A percentile compares a stretch with the other conserved stretches of the same genome.
Conservation (phyloP, 2,113 vertebrate species). For the Burhinus bistriatus region DNA sequence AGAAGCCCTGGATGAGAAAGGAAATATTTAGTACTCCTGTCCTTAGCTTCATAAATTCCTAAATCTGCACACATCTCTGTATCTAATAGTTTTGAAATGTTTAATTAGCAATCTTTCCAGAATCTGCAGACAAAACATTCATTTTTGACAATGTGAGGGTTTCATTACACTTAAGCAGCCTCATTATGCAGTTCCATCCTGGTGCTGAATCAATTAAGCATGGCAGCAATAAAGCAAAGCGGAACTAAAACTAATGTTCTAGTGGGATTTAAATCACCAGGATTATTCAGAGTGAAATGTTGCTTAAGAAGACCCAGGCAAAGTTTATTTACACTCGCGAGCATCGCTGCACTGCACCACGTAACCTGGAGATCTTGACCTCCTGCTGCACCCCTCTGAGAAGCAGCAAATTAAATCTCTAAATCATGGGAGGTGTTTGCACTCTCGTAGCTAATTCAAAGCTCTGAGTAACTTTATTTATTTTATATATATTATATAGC, state of each 20-base stretch:
- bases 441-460: neutral
- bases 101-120: conserved; percentile 15
- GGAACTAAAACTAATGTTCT: conserved; percentile 43
- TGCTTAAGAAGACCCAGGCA: neutral
- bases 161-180: conserved; percentile 32
- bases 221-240: neutral
- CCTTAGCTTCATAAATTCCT: neutral
- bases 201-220: conserved; percentile 51
- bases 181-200: conserved; percentile 37
- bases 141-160: neutral
- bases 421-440: neutral
- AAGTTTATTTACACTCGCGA: neutral
- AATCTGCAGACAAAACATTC: neutral
- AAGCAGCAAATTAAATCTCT: conserved; percentile 13
- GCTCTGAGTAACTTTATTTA: neutral
- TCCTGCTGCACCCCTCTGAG: neutral
- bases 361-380: neutral
- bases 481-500: neutral
- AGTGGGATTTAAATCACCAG: conserved; percentile 10
- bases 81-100: neutral
- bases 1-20: neutral
- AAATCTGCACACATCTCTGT: neutral
- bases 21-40: neutral
- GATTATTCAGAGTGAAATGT: conserved; percentile 17
- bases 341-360: neutral